Evolutionary conservation across 1,140 invertebrate species (phyloP).

Genomic region (Brachionus koreanus): DNA sequence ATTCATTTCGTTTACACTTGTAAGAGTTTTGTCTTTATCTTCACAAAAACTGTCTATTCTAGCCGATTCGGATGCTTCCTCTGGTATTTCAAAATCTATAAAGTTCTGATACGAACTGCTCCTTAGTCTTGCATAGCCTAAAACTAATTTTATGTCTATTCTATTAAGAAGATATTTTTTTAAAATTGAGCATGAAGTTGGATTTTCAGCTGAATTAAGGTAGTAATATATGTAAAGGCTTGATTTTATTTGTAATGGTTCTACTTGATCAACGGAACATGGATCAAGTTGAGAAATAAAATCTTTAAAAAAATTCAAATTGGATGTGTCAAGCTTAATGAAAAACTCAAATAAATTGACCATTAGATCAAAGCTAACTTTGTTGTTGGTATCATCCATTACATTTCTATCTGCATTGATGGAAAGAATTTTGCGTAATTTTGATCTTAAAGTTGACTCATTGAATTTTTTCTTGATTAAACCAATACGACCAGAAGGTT

Average conservation of each 20-base stretch:
- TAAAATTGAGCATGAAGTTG: background rate
- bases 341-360: conserved; percentile 30
- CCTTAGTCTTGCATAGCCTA: conserved; percentile 25
- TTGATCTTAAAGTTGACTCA: conserved; percentile 24
- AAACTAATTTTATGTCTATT: background rate
- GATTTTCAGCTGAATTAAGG: background rate
- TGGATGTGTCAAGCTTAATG: background rate
- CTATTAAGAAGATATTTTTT: conserved; percentile 12
- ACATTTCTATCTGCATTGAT: conserved; percentile 1
- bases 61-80: background rate
- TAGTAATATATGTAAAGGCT: conserved; percentile 30
- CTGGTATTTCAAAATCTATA: conserved; percentile 25
- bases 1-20: background rate
- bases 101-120: background rate
- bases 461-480: conserved; percentile 15
- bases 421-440: background rate
- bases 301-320: conserved; percentile 9
- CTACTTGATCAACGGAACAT: background rate
- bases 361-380: conserved; percentile 16
- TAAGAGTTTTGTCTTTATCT: background rate
- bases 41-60: background rate
- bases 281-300: background rate
- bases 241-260: conserved; percentile 3
- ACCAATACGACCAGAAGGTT: background rate
- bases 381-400: background rate